These are phyloP conservation scores for Trichonephila clavipes DNA, from an alignment of 1,140 invertebrate genomes.

Conservation along the genomic window DNA sequence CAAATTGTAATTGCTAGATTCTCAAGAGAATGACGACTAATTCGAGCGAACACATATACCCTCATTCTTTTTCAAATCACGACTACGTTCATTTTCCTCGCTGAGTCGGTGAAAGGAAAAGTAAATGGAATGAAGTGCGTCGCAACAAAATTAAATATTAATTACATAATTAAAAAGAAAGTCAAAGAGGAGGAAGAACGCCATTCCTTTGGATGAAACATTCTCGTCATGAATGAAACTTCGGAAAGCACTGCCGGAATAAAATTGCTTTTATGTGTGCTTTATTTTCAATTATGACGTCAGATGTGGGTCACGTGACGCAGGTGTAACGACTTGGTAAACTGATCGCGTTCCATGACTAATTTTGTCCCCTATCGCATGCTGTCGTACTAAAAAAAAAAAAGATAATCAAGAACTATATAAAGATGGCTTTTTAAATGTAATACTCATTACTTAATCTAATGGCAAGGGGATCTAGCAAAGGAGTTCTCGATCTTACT, in stretches of 20 bases:
- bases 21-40: too few species aligned
- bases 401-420: too few species aligned
- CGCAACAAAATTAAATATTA: conserved; percentile 2
- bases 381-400: too few species aligned
- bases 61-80: background rate
- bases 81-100: background rate
- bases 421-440: too few species aligned
- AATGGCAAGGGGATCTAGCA: too few species aligned
- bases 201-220: background rate
- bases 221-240: background rate
- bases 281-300: background rate
- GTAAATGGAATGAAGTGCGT: background rate
- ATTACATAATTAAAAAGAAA: background rate
- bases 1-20: too few species aligned
- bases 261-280: background rate
- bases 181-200: background rate
- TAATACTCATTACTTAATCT: too few species aligned
- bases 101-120: background rate
- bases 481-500: too few species aligned
- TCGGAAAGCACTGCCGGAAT: background rate
- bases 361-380: too few species aligned
- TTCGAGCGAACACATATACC: background rate
- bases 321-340: background rate
- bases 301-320: background rate
- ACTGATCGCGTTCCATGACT: background rate